phyloP scores from a whole-genome alignment of 2,888 invertebrate species.

The Pammene fasciana region DNA sequence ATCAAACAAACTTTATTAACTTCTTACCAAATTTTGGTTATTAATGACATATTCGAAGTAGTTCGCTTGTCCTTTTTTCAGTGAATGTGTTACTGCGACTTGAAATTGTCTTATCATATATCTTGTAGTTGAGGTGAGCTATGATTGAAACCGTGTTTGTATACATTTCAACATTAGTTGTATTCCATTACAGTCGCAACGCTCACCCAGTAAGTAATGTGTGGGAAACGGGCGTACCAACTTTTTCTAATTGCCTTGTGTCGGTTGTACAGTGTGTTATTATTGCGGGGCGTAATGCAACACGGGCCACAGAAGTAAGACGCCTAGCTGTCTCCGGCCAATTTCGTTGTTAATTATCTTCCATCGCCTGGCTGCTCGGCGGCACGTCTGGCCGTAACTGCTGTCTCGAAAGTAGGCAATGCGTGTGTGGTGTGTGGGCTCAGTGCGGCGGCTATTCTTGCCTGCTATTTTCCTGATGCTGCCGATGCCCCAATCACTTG shows the following conservation, averaged over 20 bases:
- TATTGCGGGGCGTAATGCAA: slow-evolving; percentile 73
- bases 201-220: slow-evolving; percentile 64
- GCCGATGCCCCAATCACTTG: background rate
- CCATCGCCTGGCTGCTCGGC: slow-evolving; percentile 63
- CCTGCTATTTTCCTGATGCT: slow-evolving; percentile 18
- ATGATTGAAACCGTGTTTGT: slow-evolving; percentile 15
- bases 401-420: slow-evolving; percentile 67
- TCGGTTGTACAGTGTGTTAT: slow-evolving; percentile 67
- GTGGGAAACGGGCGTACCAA: slow-evolving; percentile 74
- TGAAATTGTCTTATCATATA: too few relatives aligned
- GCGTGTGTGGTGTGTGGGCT: slow-evolving; percentile 53
- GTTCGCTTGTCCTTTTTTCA: too few relatives aligned
- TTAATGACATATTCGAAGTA: too few relatives aligned
- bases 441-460: slow-evolving; percentile 53
- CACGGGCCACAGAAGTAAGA: slow-evolving; percentile 73
- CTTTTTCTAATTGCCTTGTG: slow-evolving; percentile 72
- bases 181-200: slow-evolving; percentile 60
- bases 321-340: slow-evolving; percentile 79
- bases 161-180: slow-evolving; percentile 46
- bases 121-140: too few relatives aligned
- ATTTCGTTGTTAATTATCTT: slow-evolving; percentile 78
- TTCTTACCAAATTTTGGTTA: too few relatives aligned
- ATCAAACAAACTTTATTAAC: too few relatives aligned
- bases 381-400: slow-evolving; percentile 70
- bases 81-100: too few relatives aligned